Base-by-base conservation (phyloP, 2,888 invertebrate species). In the Craniophora ligustri region DNA sequence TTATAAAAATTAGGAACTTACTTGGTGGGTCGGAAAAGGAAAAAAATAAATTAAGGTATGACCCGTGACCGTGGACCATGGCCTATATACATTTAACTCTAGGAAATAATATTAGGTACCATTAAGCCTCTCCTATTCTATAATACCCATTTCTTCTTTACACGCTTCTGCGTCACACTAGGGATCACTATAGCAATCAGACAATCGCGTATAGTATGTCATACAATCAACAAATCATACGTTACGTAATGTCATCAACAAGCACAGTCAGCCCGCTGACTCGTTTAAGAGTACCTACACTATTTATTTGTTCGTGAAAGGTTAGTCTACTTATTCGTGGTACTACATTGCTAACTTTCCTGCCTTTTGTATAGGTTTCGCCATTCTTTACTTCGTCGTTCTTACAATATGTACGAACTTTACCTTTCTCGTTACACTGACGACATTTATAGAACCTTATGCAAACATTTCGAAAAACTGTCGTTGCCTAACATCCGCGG, bases 231-330 rank as follows among this genome's bases (percentile, higher is more conserved):
- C n/a, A n/a, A n/a, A n/a, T n/a, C n/a, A n/a, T n/a, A 19, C 19
- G 34, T 42, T 59, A 46, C 44, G 42, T 34, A 44, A 50, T 42
- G 45, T 51, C 51, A 60, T 54, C 54, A 39, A 41, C 21, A 19
- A 48, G 41, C 39, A 42, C 47, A 60, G 61, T 42, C 41, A 36
- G 35, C 67, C 49, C 62, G n/a, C 19, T 65, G 65, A 53, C 67
- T 63, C 21, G 47, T 40, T 40, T 32, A 46, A 39, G 42, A 26
- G 35, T 49, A 26, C 10, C 10, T 10, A 26, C 28, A 67, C 67
- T 61, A 65, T 65, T 67, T 65, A 65, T 67, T 55, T 55, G 46
- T 44, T 65, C 64, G 67, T 65, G 64, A 65, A 65, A 65, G 64
- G 67, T 65, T 64, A 54, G 39, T 31, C 67, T 67, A 67, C 14